Conservation (phyloP, 2,888 invertebrate species). For the Cryptocephalus moraei region DNA sequence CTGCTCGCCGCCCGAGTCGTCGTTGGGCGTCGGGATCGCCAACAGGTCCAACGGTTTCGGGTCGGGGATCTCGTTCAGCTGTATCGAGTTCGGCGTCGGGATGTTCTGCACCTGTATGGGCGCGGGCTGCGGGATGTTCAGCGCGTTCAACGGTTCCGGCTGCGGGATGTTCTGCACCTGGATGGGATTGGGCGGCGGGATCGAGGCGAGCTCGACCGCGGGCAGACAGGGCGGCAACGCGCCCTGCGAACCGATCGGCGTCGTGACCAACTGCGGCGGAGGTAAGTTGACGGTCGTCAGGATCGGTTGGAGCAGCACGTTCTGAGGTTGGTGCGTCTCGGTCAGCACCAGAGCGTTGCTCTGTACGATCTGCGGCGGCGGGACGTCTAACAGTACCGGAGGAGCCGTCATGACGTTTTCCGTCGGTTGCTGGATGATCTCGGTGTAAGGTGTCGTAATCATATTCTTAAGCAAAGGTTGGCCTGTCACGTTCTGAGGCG, state of each 20-base stretch:
- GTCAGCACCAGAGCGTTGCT: conserved; percentile 12
- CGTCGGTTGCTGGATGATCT: conserved; percentile 12
- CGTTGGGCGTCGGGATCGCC: conserved; percentile 43
- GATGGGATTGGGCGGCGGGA: conserved; percentile 39
- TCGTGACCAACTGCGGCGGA: conserved; percentile 19
- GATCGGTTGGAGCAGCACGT: conserved; percentile 25
- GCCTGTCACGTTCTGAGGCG: conserved; percentile 29
- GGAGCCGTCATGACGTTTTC: conserved; percentile 26
- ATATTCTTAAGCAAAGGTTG: conserved; percentile 26
- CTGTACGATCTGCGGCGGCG: conserved; percentile 33
- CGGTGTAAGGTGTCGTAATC: conserved; percentile 11
- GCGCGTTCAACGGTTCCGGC: conserved; percentile 46
- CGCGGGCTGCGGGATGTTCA: conserved; percentile 39
- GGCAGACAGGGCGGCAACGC: conserved; percentile 26
- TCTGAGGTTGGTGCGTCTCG: conserved; percentile 14
- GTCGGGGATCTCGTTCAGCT: conserved; percentile 50
- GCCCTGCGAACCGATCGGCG: conserved; percentile 4
- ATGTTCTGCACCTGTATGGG: conserved; percentile 47
- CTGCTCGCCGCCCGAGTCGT: conserved; percentile 36
- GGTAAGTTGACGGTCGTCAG: conserved; percentile 31
- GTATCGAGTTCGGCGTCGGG: conserved; percentile 50
- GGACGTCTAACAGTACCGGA: conserved; percentile 31
- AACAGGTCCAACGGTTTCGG: conserved; percentile 51
- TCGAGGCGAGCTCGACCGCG: conserved; percentile 34
- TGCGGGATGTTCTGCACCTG: conserved; percentile 39